phyloP scores from a whole-genome alignment of 1,140 invertebrate genomes.

The Caerostris extrusa region DNA sequence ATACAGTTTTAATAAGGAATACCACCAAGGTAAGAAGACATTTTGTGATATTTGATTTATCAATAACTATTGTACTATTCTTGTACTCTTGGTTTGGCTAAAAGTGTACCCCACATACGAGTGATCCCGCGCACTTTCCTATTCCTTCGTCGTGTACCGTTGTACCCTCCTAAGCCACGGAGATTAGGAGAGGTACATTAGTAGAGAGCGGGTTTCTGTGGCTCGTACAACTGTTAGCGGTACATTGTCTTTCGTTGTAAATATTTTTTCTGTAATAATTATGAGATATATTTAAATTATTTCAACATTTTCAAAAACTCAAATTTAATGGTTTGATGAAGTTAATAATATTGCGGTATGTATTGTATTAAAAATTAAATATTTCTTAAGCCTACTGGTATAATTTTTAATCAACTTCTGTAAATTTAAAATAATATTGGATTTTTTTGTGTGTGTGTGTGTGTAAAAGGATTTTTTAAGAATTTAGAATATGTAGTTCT shows the following conservation, averaged over 20 bases:
- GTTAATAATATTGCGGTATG: too few species aligned
- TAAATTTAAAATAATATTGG: too few species aligned
- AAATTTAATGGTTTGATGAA: neutral
- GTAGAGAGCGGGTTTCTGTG: neutral
- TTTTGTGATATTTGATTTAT: neutral
- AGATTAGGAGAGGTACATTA: constrained; percentile 53
- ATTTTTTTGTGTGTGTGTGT: too few species aligned
- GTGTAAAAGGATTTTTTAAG: too few species aligned
- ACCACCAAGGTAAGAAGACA: neutral
- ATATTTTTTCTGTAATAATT: neutral
- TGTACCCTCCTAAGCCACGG: constrained; percentile 39
- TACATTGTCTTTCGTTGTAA: neutral
- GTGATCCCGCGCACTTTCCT: constrained; percentile 67
- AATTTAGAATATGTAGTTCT: too few species aligned
- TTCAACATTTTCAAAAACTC: neutral
- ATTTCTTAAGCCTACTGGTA: too few species aligned
- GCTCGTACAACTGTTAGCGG: neutral
- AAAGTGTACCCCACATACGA: neutral
- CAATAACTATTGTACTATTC: neutral
- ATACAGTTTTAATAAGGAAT: constrained; percentile 10
- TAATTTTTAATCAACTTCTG: too few species aligned
- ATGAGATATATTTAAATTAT: neutral
- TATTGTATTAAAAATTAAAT: too few species aligned
- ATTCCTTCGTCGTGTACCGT: constrained; percentile 59
- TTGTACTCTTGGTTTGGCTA: neutral